Percentiles rank a stretch among this genome's conserved stretches.
Evolutionary conservation across 2,888 invertebrate species (phyloP).

Genomic region (Melinopterus prodromus): DNA sequence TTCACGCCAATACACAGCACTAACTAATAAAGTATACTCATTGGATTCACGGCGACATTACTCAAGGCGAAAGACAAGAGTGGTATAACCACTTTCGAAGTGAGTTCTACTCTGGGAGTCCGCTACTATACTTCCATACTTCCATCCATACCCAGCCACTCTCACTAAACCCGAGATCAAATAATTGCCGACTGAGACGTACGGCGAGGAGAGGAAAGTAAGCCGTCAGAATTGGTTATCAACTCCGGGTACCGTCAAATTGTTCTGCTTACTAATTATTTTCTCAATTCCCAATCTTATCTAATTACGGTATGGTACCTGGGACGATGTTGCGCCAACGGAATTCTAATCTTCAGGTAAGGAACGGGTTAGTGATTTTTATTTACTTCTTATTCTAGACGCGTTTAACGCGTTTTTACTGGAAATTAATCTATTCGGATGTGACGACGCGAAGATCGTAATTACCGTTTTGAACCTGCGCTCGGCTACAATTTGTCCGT

Average conservation of each 20-base stretch:
- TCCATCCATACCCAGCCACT: background rate
- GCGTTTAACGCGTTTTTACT: background rate
- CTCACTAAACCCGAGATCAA: background rate
- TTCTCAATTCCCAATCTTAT: background rate
- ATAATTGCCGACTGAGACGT: background rate
- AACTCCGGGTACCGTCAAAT: background rate
- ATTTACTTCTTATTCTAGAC: background rate
- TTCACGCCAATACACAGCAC: slow-evolving; percentile 10
- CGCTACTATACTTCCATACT: slow-evolving; percentile 22
- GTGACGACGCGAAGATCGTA: background rate
- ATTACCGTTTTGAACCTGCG: background rate
- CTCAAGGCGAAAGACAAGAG: slow-evolving; percentile 40
- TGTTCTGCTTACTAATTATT: background rate
- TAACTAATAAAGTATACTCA: slow-evolving; percentile 38
- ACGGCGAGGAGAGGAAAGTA: background rate
- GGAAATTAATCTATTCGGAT: background rate
- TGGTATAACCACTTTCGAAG: slow-evolving; percentile 44
- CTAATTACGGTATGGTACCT: slow-evolving; percentile 4
- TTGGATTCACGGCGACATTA: slow-evolving; percentile 35
- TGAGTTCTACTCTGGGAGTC: slow-evolving; percentile 24
- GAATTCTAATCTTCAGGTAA: background rate
- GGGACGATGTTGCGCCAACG: background rate
- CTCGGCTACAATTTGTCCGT: background rate
- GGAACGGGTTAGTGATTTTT: background rate
- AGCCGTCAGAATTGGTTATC: background rate